These are phyloP conservation scores for Macrosiphum euphorbiae DNA, from an alignment of 2,888 invertebrate genomes.

Conservation along the genomic window DNA sequence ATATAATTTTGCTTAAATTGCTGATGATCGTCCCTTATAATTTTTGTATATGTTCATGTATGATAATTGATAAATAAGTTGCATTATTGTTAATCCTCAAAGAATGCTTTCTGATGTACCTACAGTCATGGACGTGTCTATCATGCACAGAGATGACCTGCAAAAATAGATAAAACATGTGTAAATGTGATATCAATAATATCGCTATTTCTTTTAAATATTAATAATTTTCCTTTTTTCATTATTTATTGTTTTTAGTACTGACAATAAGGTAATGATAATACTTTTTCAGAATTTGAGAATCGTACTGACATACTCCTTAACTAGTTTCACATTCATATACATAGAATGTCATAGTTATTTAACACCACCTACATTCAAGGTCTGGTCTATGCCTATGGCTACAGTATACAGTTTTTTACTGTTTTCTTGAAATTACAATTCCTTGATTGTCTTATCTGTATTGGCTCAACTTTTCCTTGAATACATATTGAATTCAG, in stretches of 20 bases:
- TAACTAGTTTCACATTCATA: background rate
- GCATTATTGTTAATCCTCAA: background rate
- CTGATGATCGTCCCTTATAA: slow-evolving; percentile 7
- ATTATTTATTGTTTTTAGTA: background rate
- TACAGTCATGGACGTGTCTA: background rate
- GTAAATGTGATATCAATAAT: background rate
- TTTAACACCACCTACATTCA: background rate
- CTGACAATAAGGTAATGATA: background rate
- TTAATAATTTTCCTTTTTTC: background rate
- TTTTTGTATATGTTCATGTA: slow-evolving; percentile 14
- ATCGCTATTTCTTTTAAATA: background rate
- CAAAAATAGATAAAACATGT: background rate
- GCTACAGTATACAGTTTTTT: background rate
- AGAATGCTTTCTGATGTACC: background rate
- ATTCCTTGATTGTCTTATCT: background rate
- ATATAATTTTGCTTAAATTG: slow-evolving; percentile 44
- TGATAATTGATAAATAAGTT: background rate
- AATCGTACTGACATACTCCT: background rate
- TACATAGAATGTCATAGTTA: background rate
- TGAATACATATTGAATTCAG: background rate
- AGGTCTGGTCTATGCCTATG: background rate
- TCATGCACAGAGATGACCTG: background rate
- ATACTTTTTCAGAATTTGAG: background rate
- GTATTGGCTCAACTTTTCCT: background rate
- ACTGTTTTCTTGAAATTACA: slow-evolving; percentile 21